Base-by-base conservation (phyloP, 2,113 vertebrate species). In the Leucopsar rothschildi region DNA sequence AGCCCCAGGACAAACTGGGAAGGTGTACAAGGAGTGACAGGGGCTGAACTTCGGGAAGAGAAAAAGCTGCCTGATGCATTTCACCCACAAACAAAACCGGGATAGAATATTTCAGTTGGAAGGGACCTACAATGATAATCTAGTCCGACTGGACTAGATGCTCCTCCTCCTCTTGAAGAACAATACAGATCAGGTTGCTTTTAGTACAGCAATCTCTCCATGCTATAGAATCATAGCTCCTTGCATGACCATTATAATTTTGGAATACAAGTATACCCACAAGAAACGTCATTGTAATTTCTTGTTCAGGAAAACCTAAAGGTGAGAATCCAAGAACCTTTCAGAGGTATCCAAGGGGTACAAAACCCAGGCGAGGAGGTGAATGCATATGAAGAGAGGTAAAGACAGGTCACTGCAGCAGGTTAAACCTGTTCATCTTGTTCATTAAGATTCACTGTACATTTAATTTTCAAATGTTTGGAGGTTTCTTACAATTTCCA, bases 381-480 rank as follows among this genome's bases (percentile, higher is more conserved):
- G 70, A 88, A 78, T 35, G 53, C 39, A 7, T 63, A 63, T 0
- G 5, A 80, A 88, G 64, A 92, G 70, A 95, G 45, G 82, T 65
- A 90, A 93, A 88, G 71, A 60, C 66, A 88, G 63, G 88, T 64
- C 68, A 90, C 9, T 7, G 22, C 56, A 95, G 85, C 93, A 96
- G 86, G 93, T 83, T 88, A 96, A 92, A 95, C 92, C 90, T 92
- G 95, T 94, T 94, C 12, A 86, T 86, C 93, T 78, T 81, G 94
- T 88, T 94, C 92, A 88, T 94, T 81, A 86, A 47, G 64, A 94
- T 78, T 70, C 85, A 88, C 68, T 59, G 28, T 80, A 60, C 60
- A 88, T 76, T 86, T 93, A 55, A 81, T 86, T 95, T 96, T 86
- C 88, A 78, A 47, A 87, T 80, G n/a, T 93, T 93, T 88, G 37